Evolutionary conservation across 2,797 vertebrate genomes (phyloP).

Genomic region (Hemibagrus guttatus): DNA sequence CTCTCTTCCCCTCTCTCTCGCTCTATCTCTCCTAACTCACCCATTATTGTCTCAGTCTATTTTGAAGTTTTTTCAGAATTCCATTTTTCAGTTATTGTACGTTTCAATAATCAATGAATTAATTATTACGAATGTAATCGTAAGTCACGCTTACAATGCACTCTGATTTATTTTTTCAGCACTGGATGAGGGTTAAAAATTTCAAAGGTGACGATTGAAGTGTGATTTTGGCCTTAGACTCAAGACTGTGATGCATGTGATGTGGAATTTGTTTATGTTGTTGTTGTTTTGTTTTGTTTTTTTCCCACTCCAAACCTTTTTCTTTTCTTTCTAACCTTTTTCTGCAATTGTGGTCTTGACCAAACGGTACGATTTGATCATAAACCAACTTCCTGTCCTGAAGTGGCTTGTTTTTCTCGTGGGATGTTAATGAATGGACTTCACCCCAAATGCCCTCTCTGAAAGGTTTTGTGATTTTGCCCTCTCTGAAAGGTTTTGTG

Average conservation of each 20-base stretch:
- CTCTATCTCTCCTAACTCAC: background rate
- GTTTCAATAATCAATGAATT: background rate
- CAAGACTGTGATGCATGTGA: constrained; percentile 20
- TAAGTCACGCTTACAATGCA: background rate
- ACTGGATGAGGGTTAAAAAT: background rate
- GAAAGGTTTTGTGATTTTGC: no score
- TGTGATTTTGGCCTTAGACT: constrained; percentile 12
- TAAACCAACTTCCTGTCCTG: background rate
- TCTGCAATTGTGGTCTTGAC: background rate
- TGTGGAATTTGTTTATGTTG: background rate
- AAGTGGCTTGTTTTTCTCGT: background rate
- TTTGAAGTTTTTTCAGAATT: constrained; percentile 31
- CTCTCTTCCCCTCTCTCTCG: no score
- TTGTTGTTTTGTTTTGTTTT: background rate
- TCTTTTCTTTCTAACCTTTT: background rate
- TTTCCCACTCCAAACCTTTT: background rate
- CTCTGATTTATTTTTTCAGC: background rate
- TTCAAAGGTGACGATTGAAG: background rate
- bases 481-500: background rate
- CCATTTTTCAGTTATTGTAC: constrained; percentile 3
- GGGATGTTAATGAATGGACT: background rate
- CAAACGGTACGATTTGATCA: background rate
- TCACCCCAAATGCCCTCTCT: background rate
- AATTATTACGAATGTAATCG: background rate
- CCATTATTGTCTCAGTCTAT: constrained; percentile 1